Evolutionary conservation across 2,888 invertebrate species (phyloP).

Genomic region (Elegia similella): DNA sequence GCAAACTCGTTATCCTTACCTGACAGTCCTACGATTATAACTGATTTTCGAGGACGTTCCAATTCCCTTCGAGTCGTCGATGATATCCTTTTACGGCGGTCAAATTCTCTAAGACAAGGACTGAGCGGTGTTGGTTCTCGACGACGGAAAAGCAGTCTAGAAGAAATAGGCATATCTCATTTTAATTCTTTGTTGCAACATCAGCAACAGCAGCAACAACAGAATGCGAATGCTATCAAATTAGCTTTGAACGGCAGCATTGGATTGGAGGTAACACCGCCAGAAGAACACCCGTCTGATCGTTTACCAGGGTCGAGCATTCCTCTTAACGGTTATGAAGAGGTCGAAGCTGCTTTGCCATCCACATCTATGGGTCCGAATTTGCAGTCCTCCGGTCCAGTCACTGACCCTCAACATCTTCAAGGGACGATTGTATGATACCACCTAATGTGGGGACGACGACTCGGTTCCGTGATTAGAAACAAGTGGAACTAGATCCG

Average conservation of each 20-base stretch:
- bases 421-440: constrained; percentile 98
- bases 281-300: constrained; percentile 83
- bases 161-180: constrained; percentile 92
- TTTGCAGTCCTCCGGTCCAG: constrained; percentile 59
- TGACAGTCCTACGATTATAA: constrained; percentile 92
- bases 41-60: constrained; percentile 89
- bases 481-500: constrained; percentile 85
- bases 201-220: constrained; percentile 79
- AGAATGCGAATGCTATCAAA: constrained; percentile 89
- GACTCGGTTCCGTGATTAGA: constrained; percentile 88
- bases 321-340: constrained; percentile 71
- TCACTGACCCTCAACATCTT: constrained; percentile 86
- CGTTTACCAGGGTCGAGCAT: constrained; percentile 61
- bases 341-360: constrained; percentile 68
- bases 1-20: constrained; percentile 94
- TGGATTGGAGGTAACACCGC: constrained; percentile 89
- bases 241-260: constrained; percentile 93
- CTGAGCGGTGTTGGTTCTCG: constrained; percentile 85
- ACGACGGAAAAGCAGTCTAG: constrained; percentile 90
- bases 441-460: constrained; percentile 95
- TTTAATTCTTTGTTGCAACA: constrained; percentile 85
- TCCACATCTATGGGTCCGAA: constrained; percentile 56
- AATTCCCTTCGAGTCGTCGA: constrained; percentile 94
- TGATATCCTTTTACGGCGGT: constrained; percentile 90
- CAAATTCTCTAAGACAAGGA: constrained; percentile 92